Evolutionary conservation across 2,797 vertebrate species (phyloP).

Genomic region (Loriculus beryllinus): DNA sequence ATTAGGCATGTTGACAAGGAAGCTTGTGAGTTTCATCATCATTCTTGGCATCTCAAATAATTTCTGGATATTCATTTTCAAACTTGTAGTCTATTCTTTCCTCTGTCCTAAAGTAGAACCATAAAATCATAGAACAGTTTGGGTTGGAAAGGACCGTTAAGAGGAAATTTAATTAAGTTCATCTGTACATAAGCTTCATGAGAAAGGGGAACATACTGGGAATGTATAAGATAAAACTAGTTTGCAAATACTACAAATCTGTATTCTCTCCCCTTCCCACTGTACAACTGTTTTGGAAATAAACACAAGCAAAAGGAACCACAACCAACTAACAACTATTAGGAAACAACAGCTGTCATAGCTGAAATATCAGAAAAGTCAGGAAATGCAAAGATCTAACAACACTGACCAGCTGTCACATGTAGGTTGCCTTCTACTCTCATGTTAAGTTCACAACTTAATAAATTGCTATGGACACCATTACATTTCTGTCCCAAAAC

Average conservation of each 20-base stretch:
- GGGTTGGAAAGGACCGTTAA: not conserved
- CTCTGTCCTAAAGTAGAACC: not conserved
- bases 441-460: not conserved
- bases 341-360: not conserved
- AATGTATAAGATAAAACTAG: not conserved
- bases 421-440: not conserved
- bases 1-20: not conserved
- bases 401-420: not conserved
- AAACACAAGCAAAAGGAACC: not conserved
- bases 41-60: not conserved
- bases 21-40: not conserved
- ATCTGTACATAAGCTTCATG: not conserved
- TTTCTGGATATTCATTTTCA: not conserved
- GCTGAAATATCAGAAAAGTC: not conserved
- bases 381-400: not conserved
- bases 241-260: not conserved
- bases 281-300: not conserved
- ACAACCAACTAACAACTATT: not conserved
- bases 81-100: not conserved
- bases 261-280: not conserved
- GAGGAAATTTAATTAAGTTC: not conserved
- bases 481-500: not conserved
- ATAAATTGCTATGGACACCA: not conserved
- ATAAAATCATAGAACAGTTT: not conserved
- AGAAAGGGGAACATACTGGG: not conserved